A percentile compares a stretch with the other conserved stretches of the same genome.
Evolutionary conservation across 2,888 invertebrate species (phyloP).

Genomic region (Pristionchus maxplancki): DNA sequence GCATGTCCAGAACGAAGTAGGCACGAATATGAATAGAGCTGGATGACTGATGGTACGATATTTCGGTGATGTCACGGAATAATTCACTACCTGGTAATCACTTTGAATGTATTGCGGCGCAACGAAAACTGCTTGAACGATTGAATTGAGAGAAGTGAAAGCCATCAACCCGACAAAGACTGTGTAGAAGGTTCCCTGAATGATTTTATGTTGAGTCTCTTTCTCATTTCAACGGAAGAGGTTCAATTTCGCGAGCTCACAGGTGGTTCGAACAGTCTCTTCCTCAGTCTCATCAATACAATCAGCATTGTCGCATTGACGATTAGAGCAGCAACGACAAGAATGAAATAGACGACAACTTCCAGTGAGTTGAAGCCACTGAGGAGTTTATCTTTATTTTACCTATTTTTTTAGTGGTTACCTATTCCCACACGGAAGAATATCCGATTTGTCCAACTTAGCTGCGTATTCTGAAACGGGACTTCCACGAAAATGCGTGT

Average conservation of each 20-base stretch:
- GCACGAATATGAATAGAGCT: background rate
- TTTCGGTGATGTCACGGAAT: background rate
- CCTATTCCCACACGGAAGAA: background rate
- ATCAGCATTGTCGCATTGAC: background rate
- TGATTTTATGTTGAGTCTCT: no score
- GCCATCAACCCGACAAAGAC: background rate
- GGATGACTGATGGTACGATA: background rate
- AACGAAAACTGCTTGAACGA: background rate
- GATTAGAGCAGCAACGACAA: background rate
- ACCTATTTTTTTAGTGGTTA: background rate
- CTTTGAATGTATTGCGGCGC: background rate
- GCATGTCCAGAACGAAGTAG: background rate
- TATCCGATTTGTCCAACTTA: background rate
- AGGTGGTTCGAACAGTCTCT: background rate
- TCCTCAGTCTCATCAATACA: background rate
- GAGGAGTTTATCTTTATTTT: background rate
- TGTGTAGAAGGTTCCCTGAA: conserved; percentile 1
- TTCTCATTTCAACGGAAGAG: no score
- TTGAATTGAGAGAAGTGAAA: background rate
- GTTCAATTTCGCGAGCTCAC: no score
- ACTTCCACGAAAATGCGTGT: background rate
- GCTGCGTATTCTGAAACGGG: background rate
- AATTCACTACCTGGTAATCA: no score
- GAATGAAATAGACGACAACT: background rate
- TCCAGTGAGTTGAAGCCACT: background rate